These are phyloP conservation scores for Calcarius lapponicus DNA, from an alignment of 2,797 vertebrate species.

Conservation along the genomic window DNA sequence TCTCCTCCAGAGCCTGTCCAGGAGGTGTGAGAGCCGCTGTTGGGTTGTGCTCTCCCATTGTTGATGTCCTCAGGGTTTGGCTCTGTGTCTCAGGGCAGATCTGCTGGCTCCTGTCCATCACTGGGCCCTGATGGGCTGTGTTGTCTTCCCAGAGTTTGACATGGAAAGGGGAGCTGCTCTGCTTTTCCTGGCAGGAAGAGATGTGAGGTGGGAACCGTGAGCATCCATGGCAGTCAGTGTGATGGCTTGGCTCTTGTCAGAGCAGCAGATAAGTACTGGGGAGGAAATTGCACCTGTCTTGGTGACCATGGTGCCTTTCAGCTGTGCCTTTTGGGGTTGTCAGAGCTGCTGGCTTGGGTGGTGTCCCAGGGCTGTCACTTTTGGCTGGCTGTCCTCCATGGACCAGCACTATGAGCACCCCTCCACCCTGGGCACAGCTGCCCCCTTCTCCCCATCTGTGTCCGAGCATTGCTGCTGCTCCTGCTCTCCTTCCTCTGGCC, in stretches of 20 bases:
- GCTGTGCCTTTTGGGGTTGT: not conserved
- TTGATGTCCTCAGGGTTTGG: not conserved
- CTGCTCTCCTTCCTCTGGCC: not conserved
- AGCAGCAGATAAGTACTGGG: not conserved
- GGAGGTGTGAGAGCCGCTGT: not conserved
- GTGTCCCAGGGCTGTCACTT: not conserved
- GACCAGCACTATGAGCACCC: not conserved
- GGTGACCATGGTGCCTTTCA: not conserved
- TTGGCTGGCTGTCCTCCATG: not conserved
- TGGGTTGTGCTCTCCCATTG: not conserved
- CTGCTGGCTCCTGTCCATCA: not conserved
- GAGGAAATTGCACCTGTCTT: not conserved
- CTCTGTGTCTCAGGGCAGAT: not conserved
- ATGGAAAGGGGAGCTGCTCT: not conserved
- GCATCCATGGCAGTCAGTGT: not conserved
- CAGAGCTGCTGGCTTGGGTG: not conserved
- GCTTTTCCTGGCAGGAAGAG: not conserved
- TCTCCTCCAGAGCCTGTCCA: not conserved
- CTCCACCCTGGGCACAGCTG: not conserved
- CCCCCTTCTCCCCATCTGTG: accelerated
- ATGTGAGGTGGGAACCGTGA: not conserved
- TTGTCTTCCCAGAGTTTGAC: not conserved
- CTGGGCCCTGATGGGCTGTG: not conserved
- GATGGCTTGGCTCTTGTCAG: not conserved
- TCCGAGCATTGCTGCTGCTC: not conserved